Percentiles rank a stretch among this genome's conserved stretches.
Evolutionary conservation across 2,113 vertebrate species (phyloP).

Genomic region (Anoplopoma fimbria): DNA sequence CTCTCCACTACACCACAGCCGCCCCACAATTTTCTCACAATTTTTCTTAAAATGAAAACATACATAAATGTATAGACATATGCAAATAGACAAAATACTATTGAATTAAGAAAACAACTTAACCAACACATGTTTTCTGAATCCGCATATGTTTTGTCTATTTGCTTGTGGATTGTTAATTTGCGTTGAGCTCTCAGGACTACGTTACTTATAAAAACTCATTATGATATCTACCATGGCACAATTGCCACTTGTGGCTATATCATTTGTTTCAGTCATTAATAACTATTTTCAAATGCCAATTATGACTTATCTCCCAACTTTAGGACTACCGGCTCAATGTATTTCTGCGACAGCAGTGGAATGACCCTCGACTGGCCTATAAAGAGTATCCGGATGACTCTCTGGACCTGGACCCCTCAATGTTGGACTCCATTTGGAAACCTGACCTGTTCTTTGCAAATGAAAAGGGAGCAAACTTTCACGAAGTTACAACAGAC

Average conservation of each 20-base stretch:
- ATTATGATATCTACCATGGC: not conserved
- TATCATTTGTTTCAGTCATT: not conserved
- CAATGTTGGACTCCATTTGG: constrained; percentile 97
- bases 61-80: not conserved
- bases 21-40: no score
- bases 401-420: constrained; percentile 93
- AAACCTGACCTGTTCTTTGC: constrained; percentile 96
- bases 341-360: constrained; percentile 94
- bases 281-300: not conserved
- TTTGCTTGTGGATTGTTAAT: not conserved
- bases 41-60: constrained; percentile 3
- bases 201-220: not conserved
- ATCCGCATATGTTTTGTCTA: not conserved
- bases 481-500: constrained; percentile 94
- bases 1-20: no score
- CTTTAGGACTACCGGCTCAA: constrained; percentile 93
- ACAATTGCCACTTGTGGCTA: not conserved
- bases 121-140: not conserved
- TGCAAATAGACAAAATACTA: not conserved
- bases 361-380: constrained; percentile 94
- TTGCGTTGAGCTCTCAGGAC: not conserved
- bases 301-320: not conserved
- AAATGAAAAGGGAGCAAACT: constrained; percentile 95
- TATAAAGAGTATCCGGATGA: constrained; percentile 94
- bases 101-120: not conserved